These are phyloP conservation scores for Barypeithes pellucidus DNA, from an alignment of 2,888 invertebrate genomes.

Conservation along the genomic window DNA sequence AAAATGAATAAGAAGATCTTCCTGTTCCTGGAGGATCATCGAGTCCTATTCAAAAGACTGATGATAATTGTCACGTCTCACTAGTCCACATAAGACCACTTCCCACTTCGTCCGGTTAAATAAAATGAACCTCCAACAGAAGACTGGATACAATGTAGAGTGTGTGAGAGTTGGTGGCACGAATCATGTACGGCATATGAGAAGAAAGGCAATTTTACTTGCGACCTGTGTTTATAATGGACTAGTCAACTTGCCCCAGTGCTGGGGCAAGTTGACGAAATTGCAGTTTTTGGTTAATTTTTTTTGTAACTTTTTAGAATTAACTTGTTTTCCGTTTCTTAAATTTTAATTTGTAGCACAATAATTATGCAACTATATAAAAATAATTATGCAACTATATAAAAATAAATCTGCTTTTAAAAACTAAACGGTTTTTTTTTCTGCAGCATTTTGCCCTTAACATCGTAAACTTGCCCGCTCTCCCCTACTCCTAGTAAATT, in stretches of 20 bases:
- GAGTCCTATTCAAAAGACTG: slow-evolving; percentile 12
- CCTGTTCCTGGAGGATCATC: slow-evolving; percentile 10
- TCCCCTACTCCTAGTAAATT: too few species aligned
- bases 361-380: too few species aligned
- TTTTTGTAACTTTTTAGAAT: neutral
- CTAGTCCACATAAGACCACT: slow-evolving; percentile 27
- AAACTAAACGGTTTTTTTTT: too few species aligned
- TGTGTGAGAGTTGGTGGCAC: slow-evolving; percentile 42
- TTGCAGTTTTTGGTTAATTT: neutral
- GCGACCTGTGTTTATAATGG: slow-evolving; percentile 32
- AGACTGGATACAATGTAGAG: slow-evolving; percentile 41
- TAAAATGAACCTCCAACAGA: slow-evolving; percentile 47
- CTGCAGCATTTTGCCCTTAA: too few species aligned
- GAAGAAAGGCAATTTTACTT: slow-evolving; percentile 20
- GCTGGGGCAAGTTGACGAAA: slow-evolving; percentile 26
- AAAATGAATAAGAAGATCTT: slow-evolving; percentile 7
- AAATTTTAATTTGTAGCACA: too few species aligned
- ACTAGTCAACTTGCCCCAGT: slow-evolving; percentile 27
- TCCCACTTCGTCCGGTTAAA: slow-evolving; percentile 24
- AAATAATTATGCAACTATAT: too few species aligned
- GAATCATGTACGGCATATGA: slow-evolving; percentile 44
- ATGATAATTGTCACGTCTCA: slow-evolving; percentile 7
- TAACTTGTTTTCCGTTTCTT: too few species aligned
- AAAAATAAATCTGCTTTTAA: too few species aligned
- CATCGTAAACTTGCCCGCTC: too few species aligned